phyloP scores from a whole-genome alignment of 2,113 vertebrate genomes.

The Calonectris borealis region DNA sequence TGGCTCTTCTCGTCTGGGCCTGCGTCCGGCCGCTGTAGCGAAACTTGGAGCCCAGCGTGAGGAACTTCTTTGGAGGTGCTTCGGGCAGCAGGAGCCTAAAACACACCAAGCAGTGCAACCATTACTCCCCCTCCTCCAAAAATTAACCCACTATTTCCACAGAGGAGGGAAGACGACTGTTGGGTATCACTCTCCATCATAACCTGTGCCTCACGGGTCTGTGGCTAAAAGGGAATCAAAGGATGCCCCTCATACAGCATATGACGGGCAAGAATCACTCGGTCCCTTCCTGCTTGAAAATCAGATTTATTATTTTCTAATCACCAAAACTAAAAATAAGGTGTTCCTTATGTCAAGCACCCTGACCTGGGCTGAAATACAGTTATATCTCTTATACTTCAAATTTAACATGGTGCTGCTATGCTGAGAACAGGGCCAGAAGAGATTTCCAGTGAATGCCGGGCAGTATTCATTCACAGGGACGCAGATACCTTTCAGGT shows the following conservation, averaged over 20 bases:
- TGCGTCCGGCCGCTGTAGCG: conserved; percentile 96
- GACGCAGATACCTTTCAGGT: neutral
- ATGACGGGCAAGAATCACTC: neutral
- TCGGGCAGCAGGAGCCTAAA: conserved; percentile 91
- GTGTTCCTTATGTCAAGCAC: neutral
- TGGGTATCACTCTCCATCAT: neutral
- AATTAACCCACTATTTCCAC: neutral
- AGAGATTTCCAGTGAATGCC: neutral
- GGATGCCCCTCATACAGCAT: neutral
- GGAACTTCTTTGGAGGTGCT: conserved; percentile 95
- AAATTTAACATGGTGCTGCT: neutral
- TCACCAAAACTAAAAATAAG: neutral
- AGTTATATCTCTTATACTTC: neutral
- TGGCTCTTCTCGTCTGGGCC: conserved; percentile 91
- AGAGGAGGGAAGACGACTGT: neutral
- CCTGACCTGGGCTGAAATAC: neutral
- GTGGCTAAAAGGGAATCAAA: neutral
- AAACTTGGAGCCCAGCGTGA: conserved; percentile 95
- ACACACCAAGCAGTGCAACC: neutral
- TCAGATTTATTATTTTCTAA: neutral
- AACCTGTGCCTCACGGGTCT: neutral
- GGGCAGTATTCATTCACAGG: neutral
- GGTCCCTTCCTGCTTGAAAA: neutral
- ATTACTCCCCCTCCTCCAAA: neutral
- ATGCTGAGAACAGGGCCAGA: neutral